Conservation (phyloP, 2,888 invertebrate species). For the Aporophyla nigra region DNA sequence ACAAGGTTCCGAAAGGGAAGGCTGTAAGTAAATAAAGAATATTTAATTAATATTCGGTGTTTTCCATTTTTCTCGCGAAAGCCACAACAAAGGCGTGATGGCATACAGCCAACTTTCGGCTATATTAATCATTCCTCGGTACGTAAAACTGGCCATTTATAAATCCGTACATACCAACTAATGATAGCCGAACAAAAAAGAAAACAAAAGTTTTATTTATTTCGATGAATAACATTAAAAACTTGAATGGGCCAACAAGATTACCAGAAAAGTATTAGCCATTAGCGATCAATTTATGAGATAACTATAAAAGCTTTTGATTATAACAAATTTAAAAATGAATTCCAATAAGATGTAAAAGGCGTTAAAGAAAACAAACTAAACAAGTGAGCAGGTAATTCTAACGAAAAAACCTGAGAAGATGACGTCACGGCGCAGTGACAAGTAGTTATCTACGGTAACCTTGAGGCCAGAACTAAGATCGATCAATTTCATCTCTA, state of each 20-base stretch:
- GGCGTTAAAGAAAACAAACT: conserved; percentile 57
- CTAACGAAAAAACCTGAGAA: conserved; percentile 54
- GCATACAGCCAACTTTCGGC: conserved; percentile 80
- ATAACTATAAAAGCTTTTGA: conserved; percentile 65
- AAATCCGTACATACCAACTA: conserved; percentile 76
- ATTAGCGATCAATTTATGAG: conserved; percentile 70
- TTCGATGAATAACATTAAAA: conserved; percentile 59
- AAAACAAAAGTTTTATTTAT: conserved; percentile 66
- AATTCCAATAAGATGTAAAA: conserved; percentile 61
- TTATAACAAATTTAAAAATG: conserved; percentile 64
- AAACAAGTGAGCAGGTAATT: conserved; percentile 50
- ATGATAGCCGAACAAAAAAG: conserved; percentile 70
- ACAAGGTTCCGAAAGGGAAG: conserved; percentile 5
- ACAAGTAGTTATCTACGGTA: conserved; percentile 68
- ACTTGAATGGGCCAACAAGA: conserved; percentile 57
- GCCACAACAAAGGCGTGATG: conserved; percentile 81
- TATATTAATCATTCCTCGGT: conserved; percentile 83
- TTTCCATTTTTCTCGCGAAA: conserved; percentile 74
- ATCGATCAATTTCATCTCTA: conserved; percentile 79
- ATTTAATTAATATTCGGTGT: conserved; percentile 68
- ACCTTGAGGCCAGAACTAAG: conserved; percentile 72
- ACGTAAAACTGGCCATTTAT: conserved; percentile 79
- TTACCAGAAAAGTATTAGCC: conserved; percentile 64
- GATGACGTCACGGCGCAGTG: conserved; percentile 66
- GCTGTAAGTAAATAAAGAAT: conserved; percentile 44